These are phyloP conservation scores for Sericinus montela DNA, from an alignment of 2,888 invertebrate genomes.

Conservation along the genomic window DNA sequence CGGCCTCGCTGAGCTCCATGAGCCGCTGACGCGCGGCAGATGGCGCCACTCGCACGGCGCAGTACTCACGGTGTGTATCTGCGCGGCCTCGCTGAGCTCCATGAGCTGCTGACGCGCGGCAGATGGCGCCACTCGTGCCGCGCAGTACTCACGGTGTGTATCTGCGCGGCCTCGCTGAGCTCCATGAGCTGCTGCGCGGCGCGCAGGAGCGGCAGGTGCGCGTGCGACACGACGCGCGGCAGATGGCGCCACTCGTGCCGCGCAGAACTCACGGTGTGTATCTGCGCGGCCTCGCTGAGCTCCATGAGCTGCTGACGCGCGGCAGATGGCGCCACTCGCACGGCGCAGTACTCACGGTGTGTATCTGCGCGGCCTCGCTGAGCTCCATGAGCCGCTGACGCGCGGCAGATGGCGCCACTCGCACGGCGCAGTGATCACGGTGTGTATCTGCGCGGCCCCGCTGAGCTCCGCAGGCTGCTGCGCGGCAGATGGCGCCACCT, in stretches of 20 bases:
- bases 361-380: constrained; percentile 79
- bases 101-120: constrained; percentile 71
- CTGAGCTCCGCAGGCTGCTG: constrained; percentile 88
- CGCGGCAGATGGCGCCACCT: constrained; percentile 82
- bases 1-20: no score
- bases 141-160: constrained; percentile 30
- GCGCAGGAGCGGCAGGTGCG: constrained; percentile 85
- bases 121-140: neutral
- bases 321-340: constrained; percentile 63
- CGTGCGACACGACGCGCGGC: neutral
- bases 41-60: neutral
- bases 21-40: neutral
- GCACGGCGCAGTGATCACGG: neutral
- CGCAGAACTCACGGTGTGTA: neutral
- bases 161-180: constrained; percentile 59
- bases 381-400: constrained; percentile 86
- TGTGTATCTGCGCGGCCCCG: constrained; percentile 81
- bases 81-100: neutral
- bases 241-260: neutral
- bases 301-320: constrained; percentile 92
- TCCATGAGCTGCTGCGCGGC: constrained; percentile 89
- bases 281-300: constrained; percentile 68
- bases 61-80: neutral
- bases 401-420: neutral
- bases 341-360: constrained; percentile 29